A percentile compares a stretch with the other conserved stretches of the same genome.
These are phyloP conservation scores for Dolichotis patagonum DNA, from an alignment of 2,113 vertebrate species.

Conservation along the genomic window DNA sequence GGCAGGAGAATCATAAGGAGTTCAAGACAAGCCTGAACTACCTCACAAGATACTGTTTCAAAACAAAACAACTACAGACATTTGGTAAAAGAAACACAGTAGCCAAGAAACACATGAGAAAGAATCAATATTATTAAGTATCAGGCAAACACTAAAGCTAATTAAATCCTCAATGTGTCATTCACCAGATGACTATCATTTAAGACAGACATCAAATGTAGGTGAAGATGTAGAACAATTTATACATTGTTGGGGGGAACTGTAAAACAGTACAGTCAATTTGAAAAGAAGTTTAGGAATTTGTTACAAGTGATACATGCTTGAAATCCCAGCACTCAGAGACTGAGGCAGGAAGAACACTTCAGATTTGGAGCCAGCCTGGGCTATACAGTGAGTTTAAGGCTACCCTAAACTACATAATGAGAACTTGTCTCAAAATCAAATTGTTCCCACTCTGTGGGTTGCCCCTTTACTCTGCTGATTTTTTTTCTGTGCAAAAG, in stretches of 20 bases:
- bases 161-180: constrained; percentile 33
- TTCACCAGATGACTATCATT: constrained; percentile 26
- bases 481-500: not conserved
- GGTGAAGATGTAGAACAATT: not conserved
- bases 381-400: too few relatives aligned
- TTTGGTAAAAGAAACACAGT: not conserved
- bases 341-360: not conserved
- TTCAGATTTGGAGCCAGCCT: too few relatives aligned
- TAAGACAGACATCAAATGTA: not conserved
- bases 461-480: not conserved
- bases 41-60: not conserved
- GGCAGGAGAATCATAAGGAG: not conserved
- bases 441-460: not conserved
- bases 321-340: not conserved
- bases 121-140: not conserved
- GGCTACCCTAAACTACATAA: not conserved
- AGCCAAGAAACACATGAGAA: not conserved
- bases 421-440: not conserved
- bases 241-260: not conserved
- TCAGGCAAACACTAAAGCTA: not conserved
- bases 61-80: not conserved
- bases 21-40: not conserved
- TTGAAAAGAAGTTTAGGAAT: not conserved
- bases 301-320: not conserved
- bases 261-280: not conserved